A percentile compares a stretch with the other conserved stretches of the same genome.
Evolutionary conservation across 2,888 invertebrate genomes (phyloP).

Genomic region (Agonum fuliginosum): DNA sequence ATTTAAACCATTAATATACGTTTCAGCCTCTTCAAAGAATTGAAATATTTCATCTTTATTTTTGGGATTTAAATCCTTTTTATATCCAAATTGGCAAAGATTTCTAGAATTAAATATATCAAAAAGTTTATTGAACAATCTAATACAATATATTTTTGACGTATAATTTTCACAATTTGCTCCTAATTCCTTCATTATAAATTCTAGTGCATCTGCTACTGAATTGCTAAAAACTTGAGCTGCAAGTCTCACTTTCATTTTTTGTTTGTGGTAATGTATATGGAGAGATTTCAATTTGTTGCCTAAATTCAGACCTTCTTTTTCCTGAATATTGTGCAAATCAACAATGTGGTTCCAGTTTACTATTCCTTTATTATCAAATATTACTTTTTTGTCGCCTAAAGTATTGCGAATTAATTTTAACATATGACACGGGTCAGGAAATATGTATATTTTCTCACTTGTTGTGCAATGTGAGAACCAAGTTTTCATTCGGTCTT

Average conservation of each 20-base stretch:
- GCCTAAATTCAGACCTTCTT: slow-evolving; percentile 59
- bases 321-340: slow-evolving; percentile 58
- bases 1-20: no score
- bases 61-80: no score
- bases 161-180: slow-evolving; percentile 39
- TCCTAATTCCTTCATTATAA: slow-evolving; percentile 2
- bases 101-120: slow-evolving; percentile 55
- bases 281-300: slow-evolving; percentile 59
- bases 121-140: slow-evolving; percentile 50
- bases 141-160: slow-evolving; percentile 53
- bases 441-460: slow-evolving; percentile 55
- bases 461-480: not conserved
- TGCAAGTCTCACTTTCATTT: slow-evolving; percentile 61
- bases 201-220: slow-evolving; percentile 60
- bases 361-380: slow-evolving; percentile 51
- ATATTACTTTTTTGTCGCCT: slow-evolving; percentile 61
- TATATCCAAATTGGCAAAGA: no score
- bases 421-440: slow-evolving; percentile 64
- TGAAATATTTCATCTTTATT: no score
- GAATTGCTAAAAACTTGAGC: slow-evolving; percentile 59
- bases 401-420: slow-evolving; percentile 65
- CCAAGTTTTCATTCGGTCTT: no score
- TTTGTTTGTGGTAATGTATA: slow-evolving; percentile 57
- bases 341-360: slow-evolving; percentile 54
- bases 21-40: no score